Percentiles rank a stretch among this genome's conserved stretches.
Conservation (phyloP, 2,797 vertebrate species). For the Epinephelus coioides region DNA sequence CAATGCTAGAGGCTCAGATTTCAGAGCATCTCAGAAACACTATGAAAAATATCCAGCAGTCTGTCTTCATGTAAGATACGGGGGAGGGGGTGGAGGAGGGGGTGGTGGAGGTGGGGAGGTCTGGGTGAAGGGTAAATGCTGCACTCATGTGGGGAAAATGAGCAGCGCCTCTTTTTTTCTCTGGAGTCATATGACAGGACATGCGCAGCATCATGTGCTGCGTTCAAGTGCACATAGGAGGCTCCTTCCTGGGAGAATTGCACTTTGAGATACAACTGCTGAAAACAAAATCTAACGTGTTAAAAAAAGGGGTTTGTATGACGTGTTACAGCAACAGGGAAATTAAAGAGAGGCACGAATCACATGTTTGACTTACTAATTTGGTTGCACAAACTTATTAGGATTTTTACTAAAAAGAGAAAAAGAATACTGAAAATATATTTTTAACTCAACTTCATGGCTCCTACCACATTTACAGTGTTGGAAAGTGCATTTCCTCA, state of each 20-base stretch:
- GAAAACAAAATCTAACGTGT: not conserved
- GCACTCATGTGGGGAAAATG: slow-evolving; percentile 82
- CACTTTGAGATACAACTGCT: not conserved
- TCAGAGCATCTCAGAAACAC: slow-evolving; percentile 69
- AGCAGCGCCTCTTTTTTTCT: slow-evolving; percentile 71
- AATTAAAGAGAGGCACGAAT: not conserved
- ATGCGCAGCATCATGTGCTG: slow-evolving; percentile 57
- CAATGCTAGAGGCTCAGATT: slow-evolving; percentile 72
- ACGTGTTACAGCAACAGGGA: not conserved
- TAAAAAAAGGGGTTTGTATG: no score
- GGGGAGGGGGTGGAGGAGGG: not conserved
- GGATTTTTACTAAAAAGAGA: not conserved
- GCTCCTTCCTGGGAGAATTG: not conserved
- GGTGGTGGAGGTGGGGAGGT: slow-evolving; percentile 31
- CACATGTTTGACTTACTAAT: not conserved
- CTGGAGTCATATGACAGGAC: slow-evolving; percentile 71
- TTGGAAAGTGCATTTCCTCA: no score
- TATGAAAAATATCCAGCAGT: slow-evolving; percentile 66
- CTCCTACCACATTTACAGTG: no score
- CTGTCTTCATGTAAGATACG: slow-evolving; percentile 61
- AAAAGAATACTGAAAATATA: not conserved
- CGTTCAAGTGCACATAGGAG: slow-evolving; percentile 41
- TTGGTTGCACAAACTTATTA: not conserved
- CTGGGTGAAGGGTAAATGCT: slow-evolving; percentile 83
- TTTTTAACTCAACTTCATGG: no score